Evolutionary conservation across 2,888 invertebrate species (phyloP), one percentile per base, ranked within the genome.

Genomic region (Noctua comes): DNA sequence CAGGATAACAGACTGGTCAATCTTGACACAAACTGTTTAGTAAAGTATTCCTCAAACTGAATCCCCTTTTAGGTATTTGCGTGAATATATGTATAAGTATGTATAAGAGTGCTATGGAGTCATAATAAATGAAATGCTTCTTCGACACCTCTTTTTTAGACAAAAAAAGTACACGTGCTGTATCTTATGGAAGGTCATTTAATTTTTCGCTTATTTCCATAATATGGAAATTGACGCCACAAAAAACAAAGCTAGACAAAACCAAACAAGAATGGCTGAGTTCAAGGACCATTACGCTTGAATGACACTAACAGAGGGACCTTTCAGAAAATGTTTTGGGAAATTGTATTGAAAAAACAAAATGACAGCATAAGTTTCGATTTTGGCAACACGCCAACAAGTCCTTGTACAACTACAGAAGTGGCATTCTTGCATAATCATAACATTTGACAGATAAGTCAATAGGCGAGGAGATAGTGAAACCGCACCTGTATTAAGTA

Each of bases 391-490:
- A 31, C 66, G 8, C 16, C n/a, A 43, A 16, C 7, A n/a, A n/a
- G n/a, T 66, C 40, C 65, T 65, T 40, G 40, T 13, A 40, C 40
- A n/a, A 65, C 7, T n/a, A 40, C n/a, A 64, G 43, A 76, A 27
- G 62, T 36, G 13, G 36, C 68, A 80, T 82, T 82, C 59, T 84
- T 86, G 74, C 77, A 57, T 75, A 86, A 85, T 69, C 31, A 13
- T 48, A 27, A 68, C 51, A 73, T 73, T 76, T 79, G 75, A 71
- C 62, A 79, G 73, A 46, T 64, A 81, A 62, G 66, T 73, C 75
- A 64, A 78, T 48, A 68, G 43, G 68, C 65, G n/a, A 73, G 62
- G 73, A 76, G 83, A 86, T 83, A 86, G 86, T 84, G n/a, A 24
- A 31, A 65, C 87, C 77, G 24, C 75, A 79, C 88, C 86, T 85